These are phyloP conservation scores for Drosophila nigrodunni DNA, from an alignment of 1,140 invertebrate genomes.

Conservation along the genomic window DNA sequence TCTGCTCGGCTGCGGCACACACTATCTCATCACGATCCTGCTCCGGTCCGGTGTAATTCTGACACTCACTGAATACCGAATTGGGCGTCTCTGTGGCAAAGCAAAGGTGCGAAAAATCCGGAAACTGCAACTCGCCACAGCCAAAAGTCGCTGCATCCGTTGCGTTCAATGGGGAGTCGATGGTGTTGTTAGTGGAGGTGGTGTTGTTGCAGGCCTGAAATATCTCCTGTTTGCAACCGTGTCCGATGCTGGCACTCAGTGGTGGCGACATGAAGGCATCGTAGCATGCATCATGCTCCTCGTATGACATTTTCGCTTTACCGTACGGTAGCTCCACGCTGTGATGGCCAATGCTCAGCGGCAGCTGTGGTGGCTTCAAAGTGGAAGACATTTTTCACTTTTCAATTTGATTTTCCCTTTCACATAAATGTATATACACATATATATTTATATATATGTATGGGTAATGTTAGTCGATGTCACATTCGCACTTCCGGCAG, in stretches of 20 bases:
- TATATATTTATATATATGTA: conserved; percentile 2
- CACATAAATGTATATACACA: conserved; percentile 7
- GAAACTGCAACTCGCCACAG: conserved; percentile 64
- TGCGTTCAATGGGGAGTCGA: neutral
- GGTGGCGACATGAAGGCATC: conserved; percentile 73
- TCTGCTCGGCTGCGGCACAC: conserved; percentile 48
- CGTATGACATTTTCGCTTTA: conserved; percentile 38
- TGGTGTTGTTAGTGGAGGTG: too few species aligned
- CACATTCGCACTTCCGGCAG: conserved; percentile 73
- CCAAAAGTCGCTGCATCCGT: conserved; percentile 34
- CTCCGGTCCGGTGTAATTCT: conserved; percentile 47
- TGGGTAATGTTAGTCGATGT: conserved; percentile 37
- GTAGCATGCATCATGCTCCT: conserved; percentile 48
- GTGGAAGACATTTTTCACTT: conserved; percentile 63
- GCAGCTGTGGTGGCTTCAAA: conserved; percentile 60
- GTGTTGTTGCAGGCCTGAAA: conserved; percentile 38
- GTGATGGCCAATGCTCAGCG: conserved; percentile 56
- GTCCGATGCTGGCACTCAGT: conserved; percentile 59
- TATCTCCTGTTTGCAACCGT: conserved; percentile 23
- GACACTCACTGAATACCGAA: conserved; percentile 73
- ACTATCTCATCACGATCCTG: conserved; percentile 70
- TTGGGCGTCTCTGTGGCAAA: conserved; percentile 77
- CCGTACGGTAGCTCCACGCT: conserved; percentile 44
- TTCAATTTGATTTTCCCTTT: conserved; percentile 38
- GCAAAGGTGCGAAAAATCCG: conserved; percentile 75